These are phyloP conservation scores for Clamator glandarius DNA, from an alignment of 2,797 vertebrate species.

Conservation along the genomic window DNA sequence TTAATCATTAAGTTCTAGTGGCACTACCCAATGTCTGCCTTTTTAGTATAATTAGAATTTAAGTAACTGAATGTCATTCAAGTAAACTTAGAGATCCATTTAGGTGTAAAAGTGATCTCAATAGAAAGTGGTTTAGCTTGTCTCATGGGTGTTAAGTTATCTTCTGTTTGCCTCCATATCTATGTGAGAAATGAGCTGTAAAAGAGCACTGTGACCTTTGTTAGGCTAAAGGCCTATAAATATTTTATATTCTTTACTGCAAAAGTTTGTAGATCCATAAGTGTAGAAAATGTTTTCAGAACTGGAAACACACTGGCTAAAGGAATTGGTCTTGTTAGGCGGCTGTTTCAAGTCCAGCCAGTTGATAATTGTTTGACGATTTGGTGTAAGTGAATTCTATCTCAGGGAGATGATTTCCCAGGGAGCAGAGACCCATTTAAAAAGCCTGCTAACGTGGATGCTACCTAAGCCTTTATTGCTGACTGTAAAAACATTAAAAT, in stretches of 20 bases:
- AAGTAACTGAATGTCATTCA: background rate
- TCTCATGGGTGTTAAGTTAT: background rate
- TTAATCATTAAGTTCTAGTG: background rate
- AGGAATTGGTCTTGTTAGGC: background rate
- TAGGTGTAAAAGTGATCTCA: background rate
- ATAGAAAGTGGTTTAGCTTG: background rate
- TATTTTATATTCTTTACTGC: constrained; percentile 39
- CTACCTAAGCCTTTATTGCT: background rate
- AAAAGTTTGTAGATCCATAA: background rate
- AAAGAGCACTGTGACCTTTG: constrained; percentile 4
- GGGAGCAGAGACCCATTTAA: background rate
- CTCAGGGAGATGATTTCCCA: background rate
- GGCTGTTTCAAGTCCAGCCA: background rate
- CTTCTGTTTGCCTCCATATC: background rate
- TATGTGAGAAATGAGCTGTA: background rate
- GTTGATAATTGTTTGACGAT: background rate
- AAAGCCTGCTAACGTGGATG: background rate
- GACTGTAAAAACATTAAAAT: background rate
- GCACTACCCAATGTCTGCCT: background rate
- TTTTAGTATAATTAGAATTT: background rate
- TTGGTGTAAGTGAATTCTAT: background rate
- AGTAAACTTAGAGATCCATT: background rate
- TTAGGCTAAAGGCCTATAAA: constrained; percentile 30
- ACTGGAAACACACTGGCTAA: background rate
- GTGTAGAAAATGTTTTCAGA: constrained; percentile 5